Evolutionary conservation across 2,888 invertebrate genomes (phyloP).

Genomic region (Odontocolon sp.): DNA sequence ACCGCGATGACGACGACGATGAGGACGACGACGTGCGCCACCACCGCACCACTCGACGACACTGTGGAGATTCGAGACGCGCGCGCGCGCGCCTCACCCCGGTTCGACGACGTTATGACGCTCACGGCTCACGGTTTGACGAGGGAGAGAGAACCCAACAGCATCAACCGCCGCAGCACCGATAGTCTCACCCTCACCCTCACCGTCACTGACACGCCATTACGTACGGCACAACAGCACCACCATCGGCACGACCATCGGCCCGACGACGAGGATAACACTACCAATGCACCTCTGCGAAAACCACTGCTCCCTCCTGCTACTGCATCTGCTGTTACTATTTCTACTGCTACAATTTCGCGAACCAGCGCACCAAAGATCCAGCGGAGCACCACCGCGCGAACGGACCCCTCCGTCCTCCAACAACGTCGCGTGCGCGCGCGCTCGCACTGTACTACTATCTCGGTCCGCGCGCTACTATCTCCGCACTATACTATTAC

Average conservation of each 20-base stretch:
- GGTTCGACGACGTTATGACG: constrained; percentile 38
- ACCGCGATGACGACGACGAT: constrained; percentile 29
- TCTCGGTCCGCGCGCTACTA: constrained; percentile 7
- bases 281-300: background rate
- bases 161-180: constrained; percentile 41
- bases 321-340: background rate
- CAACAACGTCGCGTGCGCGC: constrained; percentile 49
- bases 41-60: constrained; percentile 45
- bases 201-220: too few species aligned
- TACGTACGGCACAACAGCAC: constrained; percentile 19
- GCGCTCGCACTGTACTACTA: constrained; percentile 6
- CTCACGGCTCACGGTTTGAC: constrained; percentile 32
- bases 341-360: background rate
- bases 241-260: constrained; percentile 5
- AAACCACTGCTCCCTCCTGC: background rate
- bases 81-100: constrained; percentile 35
- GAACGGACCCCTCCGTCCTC: constrained; percentile 4
- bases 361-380: constrained; percentile 1
- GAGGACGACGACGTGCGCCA: constrained; percentile 50
- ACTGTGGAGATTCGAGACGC: constrained; percentile 36
- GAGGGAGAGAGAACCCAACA: constrained; percentile 32
- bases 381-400: constrained; percentile 7
- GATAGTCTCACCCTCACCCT: constrained; percentile 35
- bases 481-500: constrained; percentile 16
- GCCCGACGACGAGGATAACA: constrained; percentile 1